phyloP scores from a whole-genome alignment of 1,140 invertebrate genomes.

The Sycobia sp. region DNA sequence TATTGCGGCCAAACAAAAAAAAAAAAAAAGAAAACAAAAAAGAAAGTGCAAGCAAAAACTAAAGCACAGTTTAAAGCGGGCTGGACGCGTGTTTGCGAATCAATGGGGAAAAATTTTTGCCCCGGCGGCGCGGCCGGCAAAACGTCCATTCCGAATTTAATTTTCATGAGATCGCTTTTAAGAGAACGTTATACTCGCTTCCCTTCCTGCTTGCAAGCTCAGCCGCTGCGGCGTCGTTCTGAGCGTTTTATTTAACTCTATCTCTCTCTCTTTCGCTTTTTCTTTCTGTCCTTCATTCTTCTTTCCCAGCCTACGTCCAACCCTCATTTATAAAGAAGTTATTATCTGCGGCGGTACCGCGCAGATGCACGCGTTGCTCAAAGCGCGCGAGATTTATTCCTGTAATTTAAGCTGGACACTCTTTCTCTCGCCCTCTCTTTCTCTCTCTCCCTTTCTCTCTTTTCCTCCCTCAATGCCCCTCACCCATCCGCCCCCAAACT shows the following conservation, averaged over 20 bases:
- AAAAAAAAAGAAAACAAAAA: too few species aligned
- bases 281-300: not conserved
- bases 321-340: conserved; percentile 30
- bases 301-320: not conserved
- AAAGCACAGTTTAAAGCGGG: not conserved
- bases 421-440: conserved; percentile 3
- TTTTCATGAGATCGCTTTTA: not conserved
- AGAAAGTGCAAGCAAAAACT: too few species aligned
- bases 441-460: not conserved
- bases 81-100: not conserved
- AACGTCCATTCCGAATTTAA: conserved; percentile 1
- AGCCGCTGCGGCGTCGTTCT: not conserved
- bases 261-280: not conserved
- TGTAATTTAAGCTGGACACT: conserved; percentile 52
- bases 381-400: conserved; percentile 51
- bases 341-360: conserved; percentile 22
- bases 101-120: conserved; percentile 1
- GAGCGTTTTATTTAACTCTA: too few species aligned
- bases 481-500: too few species aligned
- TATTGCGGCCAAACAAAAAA: too few species aligned
- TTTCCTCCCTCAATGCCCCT: conserved; percentile 15
- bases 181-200: not conserved
- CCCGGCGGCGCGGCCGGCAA: too few species aligned
- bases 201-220: not conserved
- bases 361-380: conserved; percentile 19